Conservation (phyloP, 2,888 invertebrate genomes). For the Vanessa cardui region DNA sequence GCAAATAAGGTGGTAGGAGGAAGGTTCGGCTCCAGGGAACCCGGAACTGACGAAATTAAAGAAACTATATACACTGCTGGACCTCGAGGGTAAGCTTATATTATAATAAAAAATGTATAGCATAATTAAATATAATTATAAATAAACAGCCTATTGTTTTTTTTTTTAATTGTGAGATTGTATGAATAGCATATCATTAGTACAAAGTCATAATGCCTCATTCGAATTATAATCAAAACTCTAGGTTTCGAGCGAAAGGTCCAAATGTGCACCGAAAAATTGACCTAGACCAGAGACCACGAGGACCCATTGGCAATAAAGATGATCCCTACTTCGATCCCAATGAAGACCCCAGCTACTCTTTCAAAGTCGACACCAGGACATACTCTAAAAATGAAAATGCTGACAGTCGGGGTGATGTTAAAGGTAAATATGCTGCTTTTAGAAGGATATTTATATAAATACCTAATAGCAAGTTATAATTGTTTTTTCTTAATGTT, state of each 20-base stretch:
- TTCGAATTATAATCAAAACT: slow-evolving; percentile 39
- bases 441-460: not conserved
- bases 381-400: slow-evolving; percentile 87
- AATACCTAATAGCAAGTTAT: too few relatives aligned
- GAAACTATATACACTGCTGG: slow-evolving; percentile 90
- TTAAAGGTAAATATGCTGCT: slow-evolving; percentile 73
- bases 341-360: slow-evolving; percentile 89
- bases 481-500: too few relatives aligned
- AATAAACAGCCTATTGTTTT: too few relatives aligned
- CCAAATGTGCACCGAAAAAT: slow-evolving; percentile 88
- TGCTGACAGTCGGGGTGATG: slow-evolving; percentile 84
- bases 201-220: too few relatives aligned
- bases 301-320: slow-evolving; percentile 85
- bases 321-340: slow-evolving; percentile 90
- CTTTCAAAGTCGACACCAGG: slow-evolving; percentile 86
- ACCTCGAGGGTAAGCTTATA: slow-evolving; percentile 84
- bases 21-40: slow-evolving; percentile 88
- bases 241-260: slow-evolving; percentile 88
- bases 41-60: slow-evolving; percentile 86
- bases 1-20: slow-evolving; percentile 86
- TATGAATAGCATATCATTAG: too few relatives aligned
- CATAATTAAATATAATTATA: too few relatives aligned
- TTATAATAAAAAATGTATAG: not conserved
- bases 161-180: too few relatives aligned
- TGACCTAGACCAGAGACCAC: slow-evolving; percentile 86